These are phyloP conservation scores for Rhizomys pruinosus DNA, from an alignment of 2,113 vertebrate genomes.

Conservation along the genomic window DNA sequence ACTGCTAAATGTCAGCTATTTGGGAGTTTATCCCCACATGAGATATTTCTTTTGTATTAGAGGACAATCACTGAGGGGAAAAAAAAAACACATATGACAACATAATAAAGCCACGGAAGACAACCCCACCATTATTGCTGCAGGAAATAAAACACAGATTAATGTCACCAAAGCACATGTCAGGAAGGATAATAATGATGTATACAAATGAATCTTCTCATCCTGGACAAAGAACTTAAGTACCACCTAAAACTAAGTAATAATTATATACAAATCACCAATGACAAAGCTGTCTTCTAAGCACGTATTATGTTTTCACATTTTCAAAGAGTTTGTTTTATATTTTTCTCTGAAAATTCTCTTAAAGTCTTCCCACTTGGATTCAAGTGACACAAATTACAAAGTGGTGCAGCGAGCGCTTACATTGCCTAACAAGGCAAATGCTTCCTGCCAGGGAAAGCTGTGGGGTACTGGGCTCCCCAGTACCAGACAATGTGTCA, in stretches of 20 bases:
- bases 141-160: constrained; percentile 88
- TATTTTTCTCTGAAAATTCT: constrained; percentile 82
- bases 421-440: constrained; percentile 76
- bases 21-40: constrained; percentile 73
- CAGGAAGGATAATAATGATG: constrained; percentile 87
- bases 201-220: constrained; percentile 85
- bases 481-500: constrained; percentile 34
- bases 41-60: constrained; percentile 81
- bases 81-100: constrained; percentile 79
- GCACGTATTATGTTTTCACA: constrained; percentile 78
- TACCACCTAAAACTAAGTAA: constrained; percentile 82
- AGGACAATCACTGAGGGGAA: constrained; percentile 74
- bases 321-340: constrained; percentile 85
- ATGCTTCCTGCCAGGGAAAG: constrained; percentile 1
- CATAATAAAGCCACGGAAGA: constrained; percentile 85
- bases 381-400: constrained; percentile 86
- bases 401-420: constrained; percentile 77
- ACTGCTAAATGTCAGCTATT: constrained; percentile 73
- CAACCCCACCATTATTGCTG: constrained; percentile 85
- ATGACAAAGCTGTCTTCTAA: constrained; percentile 85
- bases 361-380: constrained; percentile 82
- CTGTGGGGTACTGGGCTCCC: constrained; percentile 28
- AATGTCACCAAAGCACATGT: constrained; percentile 84
- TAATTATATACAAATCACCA: constrained; percentile 87
- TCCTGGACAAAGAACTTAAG: constrained; percentile 84